These are phyloP conservation scores for Ramphastos sulfuratus DNA, from an alignment of 2,113 vertebrate species.

Conservation along the genomic window DNA sequence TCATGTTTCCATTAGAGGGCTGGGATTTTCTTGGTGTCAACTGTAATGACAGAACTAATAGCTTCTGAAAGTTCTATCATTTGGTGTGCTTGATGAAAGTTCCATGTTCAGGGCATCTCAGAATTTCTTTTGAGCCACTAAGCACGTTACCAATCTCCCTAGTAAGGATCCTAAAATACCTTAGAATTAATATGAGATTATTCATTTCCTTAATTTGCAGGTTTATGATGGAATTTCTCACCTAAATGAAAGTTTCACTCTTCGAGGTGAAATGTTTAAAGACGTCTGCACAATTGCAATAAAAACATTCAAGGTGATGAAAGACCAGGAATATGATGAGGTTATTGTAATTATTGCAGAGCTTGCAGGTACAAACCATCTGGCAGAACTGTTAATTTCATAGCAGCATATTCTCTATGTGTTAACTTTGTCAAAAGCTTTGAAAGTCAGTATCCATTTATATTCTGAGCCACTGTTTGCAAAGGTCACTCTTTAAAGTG, in stretches of 20 bases:
- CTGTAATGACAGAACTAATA: neutral
- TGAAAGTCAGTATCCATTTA: constrained; percentile 60
- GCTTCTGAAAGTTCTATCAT: neutral
- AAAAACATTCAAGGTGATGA: constrained; percentile 64
- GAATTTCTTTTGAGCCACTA: neutral
- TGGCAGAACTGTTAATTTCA: constrained; percentile 64
- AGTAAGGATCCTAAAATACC: neutral
- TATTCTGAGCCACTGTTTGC: constrained; percentile 43
- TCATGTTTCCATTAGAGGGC: neutral
- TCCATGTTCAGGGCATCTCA: neutral
- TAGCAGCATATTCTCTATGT: constrained; percentile 29
- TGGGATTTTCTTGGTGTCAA: neutral
- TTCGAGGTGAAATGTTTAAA: constrained; percentile 57
- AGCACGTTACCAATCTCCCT: neutral
- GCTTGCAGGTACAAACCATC: constrained; percentile 68
- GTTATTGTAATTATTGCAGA: constrained; percentile 64
- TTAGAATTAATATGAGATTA: constrained; percentile 29
- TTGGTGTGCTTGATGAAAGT: neutral
- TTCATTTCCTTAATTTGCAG: constrained; percentile 53
- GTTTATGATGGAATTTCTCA: constrained; percentile 43
- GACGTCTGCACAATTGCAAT: constrained; percentile 50
- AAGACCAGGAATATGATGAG: constrained; percentile 61
- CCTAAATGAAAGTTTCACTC: constrained; percentile 2
- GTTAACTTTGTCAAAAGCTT: constrained; percentile 57
- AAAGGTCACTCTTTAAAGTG: constrained; percentile 64